Evolutionary conservation across 2,888 invertebrate genomes (phyloP), one percentile per base, ranked within the genome.

Genomic region (Pristionchus japonicus): DNA sequence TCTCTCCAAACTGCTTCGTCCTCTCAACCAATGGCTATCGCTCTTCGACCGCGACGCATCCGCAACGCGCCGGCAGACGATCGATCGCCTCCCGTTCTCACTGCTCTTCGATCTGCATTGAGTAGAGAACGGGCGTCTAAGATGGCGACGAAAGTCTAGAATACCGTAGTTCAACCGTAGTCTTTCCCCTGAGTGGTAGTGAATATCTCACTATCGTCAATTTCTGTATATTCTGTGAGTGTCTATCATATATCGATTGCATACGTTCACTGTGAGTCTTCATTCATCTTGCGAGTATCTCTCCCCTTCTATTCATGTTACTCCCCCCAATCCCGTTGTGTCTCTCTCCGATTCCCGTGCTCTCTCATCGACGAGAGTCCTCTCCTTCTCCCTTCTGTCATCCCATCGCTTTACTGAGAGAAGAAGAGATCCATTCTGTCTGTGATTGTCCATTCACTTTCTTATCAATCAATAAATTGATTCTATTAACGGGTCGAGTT

Each of bases 1-100:
- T 80, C 87, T 20, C 87, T 80, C 20, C 80, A 52, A 17, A 43
- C 67, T n/a, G 89, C 89, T 15, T 90, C 90, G 1, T 90, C 90
- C 37, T 90, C 57, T 27, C 64, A 89, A 64, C 85, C 85, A 37
- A 89, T 89, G 37, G 64, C 83, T 17, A 74, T 88, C 17, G 89
- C 88, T 11, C 88, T 90, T 31, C 89, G 89, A 52, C 90, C 89
- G 80, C 89, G 88, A 67, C 83, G 89, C 52, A 52, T 87, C 52
- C 37, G 57, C 57, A 43, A 37, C 40, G 77, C 87, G 9, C 57
- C 80, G 0, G 27, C 15, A 2, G 86, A 49, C 20, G 43, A 31
- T 27, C 43, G 40, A 37, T 57, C 77, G 6, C 77, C 87, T 40
- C 77, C 87, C 27, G 87, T 87, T 9, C 87, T 87, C 57, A 61